These are phyloP conservation scores for Zaprionus kolodkinae DNA, from an alignment of 1,140 invertebrate species.

Conservation along the genomic window DNA sequence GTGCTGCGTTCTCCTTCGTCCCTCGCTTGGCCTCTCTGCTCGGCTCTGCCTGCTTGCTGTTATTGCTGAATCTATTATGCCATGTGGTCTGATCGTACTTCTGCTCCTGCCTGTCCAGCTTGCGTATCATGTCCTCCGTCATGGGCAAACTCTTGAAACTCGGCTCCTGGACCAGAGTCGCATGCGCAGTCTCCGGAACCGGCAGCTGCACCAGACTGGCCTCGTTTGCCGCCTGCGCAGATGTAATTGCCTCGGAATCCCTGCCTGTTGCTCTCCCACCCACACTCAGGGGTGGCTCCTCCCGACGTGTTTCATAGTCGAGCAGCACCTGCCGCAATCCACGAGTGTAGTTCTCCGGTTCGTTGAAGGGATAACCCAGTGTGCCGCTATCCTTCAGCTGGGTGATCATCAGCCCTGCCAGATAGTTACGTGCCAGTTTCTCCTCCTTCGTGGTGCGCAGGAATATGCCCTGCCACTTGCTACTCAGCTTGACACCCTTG, in stretches of 20 bases:
- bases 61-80: neutral
- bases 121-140: neutral
- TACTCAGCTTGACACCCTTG: neutral
- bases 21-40: neutral
- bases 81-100: neutral
- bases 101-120: neutral
- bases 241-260: too few species aligned
- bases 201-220: neutral
- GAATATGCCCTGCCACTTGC: constrained; percentile 37
- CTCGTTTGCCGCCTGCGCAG: too few species aligned
- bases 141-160: neutral
- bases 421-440: constrained; percentile 19
- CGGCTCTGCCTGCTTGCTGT: neutral
- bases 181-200: constrained; percentile 18
- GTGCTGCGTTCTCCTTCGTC: neutral
- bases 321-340: constrained; percentile 2
- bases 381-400: constrained; percentile 16
- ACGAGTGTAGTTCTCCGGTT: constrained; percentile 1
- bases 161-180: neutral
- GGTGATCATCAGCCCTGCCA: constrained; percentile 15
- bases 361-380: constrained; percentile 28
- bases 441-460: constrained; percentile 22
- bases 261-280: neutral
- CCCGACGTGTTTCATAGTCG: neutral
- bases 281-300: too few species aligned